A percentile compares a stretch with the other conserved stretches of the same genome.
phyloP scores from a whole-genome alignment of 2,113 vertebrate genomes.

The Neoarius graeffei region DNA sequence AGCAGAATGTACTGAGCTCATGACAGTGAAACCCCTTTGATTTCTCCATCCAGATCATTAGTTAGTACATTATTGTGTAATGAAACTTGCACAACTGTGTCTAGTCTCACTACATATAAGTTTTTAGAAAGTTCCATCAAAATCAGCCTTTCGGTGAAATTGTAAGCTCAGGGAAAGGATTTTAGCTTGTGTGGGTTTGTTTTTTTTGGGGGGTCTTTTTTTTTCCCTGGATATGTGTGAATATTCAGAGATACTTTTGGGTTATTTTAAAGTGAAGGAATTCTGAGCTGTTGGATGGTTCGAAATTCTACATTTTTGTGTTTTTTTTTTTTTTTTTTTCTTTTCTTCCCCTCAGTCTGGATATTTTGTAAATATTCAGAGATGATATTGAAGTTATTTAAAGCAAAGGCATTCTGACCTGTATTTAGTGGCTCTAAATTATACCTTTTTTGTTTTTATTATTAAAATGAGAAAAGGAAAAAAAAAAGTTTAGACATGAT shows the following conservation, averaged over 20 bases:
- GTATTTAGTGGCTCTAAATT: constrained; percentile 24
- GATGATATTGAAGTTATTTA: not conserved
- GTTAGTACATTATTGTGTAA: not conserved
- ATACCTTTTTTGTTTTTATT: constrained; percentile 37
- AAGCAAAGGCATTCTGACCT: constrained; percentile 4
- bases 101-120: constrained; percentile 8
- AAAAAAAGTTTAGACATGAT: constrained; percentile 34
- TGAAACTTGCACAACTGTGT: constrained; percentile 8
- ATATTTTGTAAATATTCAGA: constrained; percentile 28
- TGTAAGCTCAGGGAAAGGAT: constrained; percentile 64
- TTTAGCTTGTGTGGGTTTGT: constrained; percentile 62
- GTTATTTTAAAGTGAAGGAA: constrained; percentile 34
- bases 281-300: constrained; percentile 42
- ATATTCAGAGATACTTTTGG: constrained; percentile 29
- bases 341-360: not conserved
- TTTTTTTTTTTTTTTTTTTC: not conserved
- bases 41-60: constrained; percentile 31
- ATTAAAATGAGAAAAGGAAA: constrained; percentile 27
- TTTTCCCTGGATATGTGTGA: constrained; percentile 42
- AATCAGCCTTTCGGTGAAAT: constrained; percentile 50
- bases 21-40: constrained; percentile 25
- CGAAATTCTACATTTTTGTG: constrained; percentile 31
- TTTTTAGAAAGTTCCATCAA: constrained; percentile 6
- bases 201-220: constrained; percentile 5
- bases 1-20: constrained; percentile 18